Conservation (phyloP, 2,113 vertebrate species). For the Daubentonia madagascariensis region DNA sequence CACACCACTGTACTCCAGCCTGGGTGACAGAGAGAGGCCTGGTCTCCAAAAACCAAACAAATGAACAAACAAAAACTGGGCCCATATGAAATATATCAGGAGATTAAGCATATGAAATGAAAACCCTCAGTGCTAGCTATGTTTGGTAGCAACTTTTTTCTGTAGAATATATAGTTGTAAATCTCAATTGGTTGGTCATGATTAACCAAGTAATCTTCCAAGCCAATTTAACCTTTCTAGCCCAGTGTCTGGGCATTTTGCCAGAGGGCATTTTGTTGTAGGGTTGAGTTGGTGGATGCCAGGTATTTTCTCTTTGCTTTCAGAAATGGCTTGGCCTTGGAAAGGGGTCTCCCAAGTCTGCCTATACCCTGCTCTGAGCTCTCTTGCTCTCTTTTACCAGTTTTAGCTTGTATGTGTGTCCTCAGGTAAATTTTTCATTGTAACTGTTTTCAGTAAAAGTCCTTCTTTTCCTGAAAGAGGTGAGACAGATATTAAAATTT, state of each 20-base stretch:
- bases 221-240: background rate
- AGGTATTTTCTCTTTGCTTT: background rate
- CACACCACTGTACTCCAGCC: too few species aligned
- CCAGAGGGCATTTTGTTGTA: background rate
- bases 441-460: background rate
- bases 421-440: background rate
- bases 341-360: background rate
- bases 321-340: background rate
- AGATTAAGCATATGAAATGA: background rate
- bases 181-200: slow-evolving; percentile 5
- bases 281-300: background rate
- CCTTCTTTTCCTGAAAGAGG: background rate
- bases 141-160: slow-evolving; percentile 16
- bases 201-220: slow-evolving; percentile 44
- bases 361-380: background rate
- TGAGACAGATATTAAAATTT: background rate
- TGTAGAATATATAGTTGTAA: background rate
- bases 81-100: background rate
- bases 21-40: too few species aligned
- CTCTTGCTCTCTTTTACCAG: background rate
- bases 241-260: background rate
- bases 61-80: background rate
- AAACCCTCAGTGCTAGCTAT: slow-evolving; percentile 18
- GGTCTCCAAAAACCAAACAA: too few species aligned
- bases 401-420: background rate